phyloP scores from a whole-genome alignment of 1,140 invertebrate species.

The Leptinotarsa lineolata region DNA sequence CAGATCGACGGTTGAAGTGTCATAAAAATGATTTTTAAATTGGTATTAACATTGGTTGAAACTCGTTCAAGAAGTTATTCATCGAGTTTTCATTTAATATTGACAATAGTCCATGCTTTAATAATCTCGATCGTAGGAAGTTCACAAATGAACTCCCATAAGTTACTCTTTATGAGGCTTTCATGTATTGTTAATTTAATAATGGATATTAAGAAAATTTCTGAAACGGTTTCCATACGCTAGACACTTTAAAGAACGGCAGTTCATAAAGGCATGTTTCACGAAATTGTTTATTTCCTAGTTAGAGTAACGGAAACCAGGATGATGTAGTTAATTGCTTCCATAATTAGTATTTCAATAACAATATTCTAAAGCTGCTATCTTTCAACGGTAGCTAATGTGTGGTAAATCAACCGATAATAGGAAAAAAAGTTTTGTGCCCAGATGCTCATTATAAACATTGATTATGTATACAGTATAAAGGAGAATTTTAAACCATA shows the following conservation, averaged over 20 bases:
- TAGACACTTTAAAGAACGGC: background rate
- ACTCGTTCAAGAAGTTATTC: too few relatives aligned
- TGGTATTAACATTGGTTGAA: too few relatives aligned
- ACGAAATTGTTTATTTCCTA: constrained; percentile 16
- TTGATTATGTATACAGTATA: background rate
- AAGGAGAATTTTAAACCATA: background rate
- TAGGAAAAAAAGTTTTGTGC: background rate
- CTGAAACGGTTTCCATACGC: background rate
- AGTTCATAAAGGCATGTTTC: background rate
- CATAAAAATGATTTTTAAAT: too few relatives aligned
- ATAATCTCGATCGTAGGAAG: background rate
- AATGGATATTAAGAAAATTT: background rate
- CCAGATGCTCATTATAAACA: constrained; percentile 8
- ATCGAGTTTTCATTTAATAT: too few relatives aligned
- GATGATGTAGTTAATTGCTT: constrained; percentile 14
- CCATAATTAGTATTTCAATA: constrained; percentile 16
- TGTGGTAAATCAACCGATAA: background rate
- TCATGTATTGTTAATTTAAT: background rate
- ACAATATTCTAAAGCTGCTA: background rate
- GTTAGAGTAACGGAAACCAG: constrained; percentile 11
- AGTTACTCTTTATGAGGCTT: background rate
- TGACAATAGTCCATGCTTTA: too few relatives aligned
- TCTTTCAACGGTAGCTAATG: constrained; percentile 4
- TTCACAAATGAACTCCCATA: background rate
- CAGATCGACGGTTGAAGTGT: too few relatives aligned